Evolutionary conservation across 1,140 invertebrate species (phyloP).

Genomic region (Trissolcus basalis): DNA sequence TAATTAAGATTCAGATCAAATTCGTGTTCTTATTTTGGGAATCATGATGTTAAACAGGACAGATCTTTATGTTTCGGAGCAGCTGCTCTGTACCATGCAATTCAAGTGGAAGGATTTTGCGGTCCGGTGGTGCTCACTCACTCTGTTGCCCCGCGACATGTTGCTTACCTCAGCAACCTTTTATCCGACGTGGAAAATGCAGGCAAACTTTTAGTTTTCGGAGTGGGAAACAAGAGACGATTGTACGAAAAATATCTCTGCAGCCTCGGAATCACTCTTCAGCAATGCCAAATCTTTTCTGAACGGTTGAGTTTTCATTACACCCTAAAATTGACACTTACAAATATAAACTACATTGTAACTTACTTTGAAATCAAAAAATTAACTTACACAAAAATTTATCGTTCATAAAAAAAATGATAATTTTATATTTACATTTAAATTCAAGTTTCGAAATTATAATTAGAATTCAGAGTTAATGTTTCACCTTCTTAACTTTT

Average conservation of each 20-base stretch:
- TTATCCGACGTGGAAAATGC: conserved; percentile 79
- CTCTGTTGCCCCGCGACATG: conserved; percentile 83
- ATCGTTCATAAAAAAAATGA: too few relatives aligned
- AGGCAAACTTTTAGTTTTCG: conserved; percentile 79
- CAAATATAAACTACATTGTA: too few relatives aligned
- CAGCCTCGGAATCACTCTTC: conserved; percentile 54
- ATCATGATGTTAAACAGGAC: conserved; percentile 76
- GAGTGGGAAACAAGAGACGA: conserved; percentile 71
- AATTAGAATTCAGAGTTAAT: too few relatives aligned
- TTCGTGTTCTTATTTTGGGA: conserved; percentile 1
- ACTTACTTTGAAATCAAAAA: not conserved
- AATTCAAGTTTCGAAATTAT: too few relatives aligned
- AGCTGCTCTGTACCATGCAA: conserved; percentile 81
- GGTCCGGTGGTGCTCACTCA: conserved; percentile 87
- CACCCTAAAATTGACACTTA: too few relatives aligned
- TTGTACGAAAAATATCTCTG: conserved; percentile 62
- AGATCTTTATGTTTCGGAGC: conserved; percentile 85
- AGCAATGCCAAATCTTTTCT: conserved; percentile 71
- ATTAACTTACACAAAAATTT: not conserved
- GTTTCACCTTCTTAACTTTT: too few relatives aligned
- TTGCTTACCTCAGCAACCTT: conserved; percentile 84
- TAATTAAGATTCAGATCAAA: too few relatives aligned
- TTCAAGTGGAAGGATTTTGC: conserved; percentile 79
- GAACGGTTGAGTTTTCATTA: conserved; percentile 60
- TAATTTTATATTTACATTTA: too few relatives aligned